Base-by-base conservation (phyloP, 2,888 invertebrate genomes). In the Chaitophorus viminalis region DNA sequence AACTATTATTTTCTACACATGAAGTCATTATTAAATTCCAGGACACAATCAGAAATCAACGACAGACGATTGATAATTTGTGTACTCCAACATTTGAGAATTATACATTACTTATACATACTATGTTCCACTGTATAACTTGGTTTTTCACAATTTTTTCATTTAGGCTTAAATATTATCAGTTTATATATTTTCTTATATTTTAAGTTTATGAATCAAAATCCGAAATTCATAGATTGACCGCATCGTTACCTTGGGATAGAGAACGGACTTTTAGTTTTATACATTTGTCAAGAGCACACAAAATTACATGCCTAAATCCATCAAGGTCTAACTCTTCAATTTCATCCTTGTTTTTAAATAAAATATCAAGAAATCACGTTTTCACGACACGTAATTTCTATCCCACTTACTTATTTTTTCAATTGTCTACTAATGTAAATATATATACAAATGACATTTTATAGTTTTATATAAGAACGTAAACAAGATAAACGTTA, bases 281-380 rank as follows among this genome's bases (percentile, higher is more conserved):
- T 33, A 68, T 52, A 52, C 33, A 68, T 33, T 85, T 77, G 76
- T 77, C 84, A 77, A 85, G 84, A 85, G 65, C 84, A 77, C 76
- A 33, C 68, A 85, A 77, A 76, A 85, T 85, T 76, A 85, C 77
- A 85, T 33, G 76, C 84, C 77, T 85, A 76, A 85, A 60, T 65
- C 8, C 46, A 9, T 25, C 84, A 85, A 85, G 84, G 84, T 85
- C 46, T 46, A 39, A 46, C 84, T 84, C 84, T 84, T 84, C 76
- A 68, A 68, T 77, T 85, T 85, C 84, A 85, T 85, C 84, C 84
- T 85, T 85, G 84, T 85, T 85, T 84, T 77, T 9, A 33, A 85
- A 68, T 77, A 31, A 84, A 84, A 84, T 84, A 76, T 46, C 46
- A 18, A 85, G 76, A 33, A 65, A 85, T 85, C 76, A 85, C 84